A percentile compares a stretch with the other conserved stretches of the same genome.
These are phyloP conservation scores for Mormyrops boulengeri DNA, from an alignment of 2,797 vertebrate genomes.

Conservation along the genomic window DNA sequence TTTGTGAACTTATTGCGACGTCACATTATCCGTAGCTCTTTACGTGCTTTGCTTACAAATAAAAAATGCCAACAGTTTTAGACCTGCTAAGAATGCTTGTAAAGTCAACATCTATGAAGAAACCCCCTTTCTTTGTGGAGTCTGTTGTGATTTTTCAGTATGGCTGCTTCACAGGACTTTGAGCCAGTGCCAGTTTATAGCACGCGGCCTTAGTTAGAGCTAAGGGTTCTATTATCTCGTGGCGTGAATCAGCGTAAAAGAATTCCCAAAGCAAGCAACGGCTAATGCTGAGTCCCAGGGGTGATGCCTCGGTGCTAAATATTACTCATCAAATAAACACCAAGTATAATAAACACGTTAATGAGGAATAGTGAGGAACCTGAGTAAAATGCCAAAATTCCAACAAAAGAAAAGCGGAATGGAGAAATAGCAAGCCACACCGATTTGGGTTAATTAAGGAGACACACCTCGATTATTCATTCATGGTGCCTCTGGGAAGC, in stretches of 20 bases:
- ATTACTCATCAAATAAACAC: constrained; percentile 1
- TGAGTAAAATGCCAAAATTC: background rate
- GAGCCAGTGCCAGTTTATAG: background rate
- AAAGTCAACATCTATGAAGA: background rate
- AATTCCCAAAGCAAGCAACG: constrained; percentile 3
- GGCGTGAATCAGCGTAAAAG: background rate
- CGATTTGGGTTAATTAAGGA: background rate
- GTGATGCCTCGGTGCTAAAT: background rate
- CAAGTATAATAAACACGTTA: background rate
- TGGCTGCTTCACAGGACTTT: background rate
- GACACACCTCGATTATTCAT: background rate
- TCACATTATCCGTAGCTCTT: background rate
- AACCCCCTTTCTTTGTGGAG: background rate
- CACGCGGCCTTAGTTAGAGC: background rate
- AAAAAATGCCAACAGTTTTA: background rate
- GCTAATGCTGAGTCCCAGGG: background rate
- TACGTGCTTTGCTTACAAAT: background rate
- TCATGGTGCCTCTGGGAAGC: background rate
- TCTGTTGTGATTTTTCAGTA: background rate
- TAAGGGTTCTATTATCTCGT: background rate
- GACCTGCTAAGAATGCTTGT: background rate
- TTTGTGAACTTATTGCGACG: background rate
- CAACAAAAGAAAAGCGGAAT: background rate
- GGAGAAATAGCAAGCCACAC: background rate
- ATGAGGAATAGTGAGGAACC: background rate